phyloP scores from a whole-genome alignment of 2,797 vertebrate species.

The Buceros bicornis region DNA sequence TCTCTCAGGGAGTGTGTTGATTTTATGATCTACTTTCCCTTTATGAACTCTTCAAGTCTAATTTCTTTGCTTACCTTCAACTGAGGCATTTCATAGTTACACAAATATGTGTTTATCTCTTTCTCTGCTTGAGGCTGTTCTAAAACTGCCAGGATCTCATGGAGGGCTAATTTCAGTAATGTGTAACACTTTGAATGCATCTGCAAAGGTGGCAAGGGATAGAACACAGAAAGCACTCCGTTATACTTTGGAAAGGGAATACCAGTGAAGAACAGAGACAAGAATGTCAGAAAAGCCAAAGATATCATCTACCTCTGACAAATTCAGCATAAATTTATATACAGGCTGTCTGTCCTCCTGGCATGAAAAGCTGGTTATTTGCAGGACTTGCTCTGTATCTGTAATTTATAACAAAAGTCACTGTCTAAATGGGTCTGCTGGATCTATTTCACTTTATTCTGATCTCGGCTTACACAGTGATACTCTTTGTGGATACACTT shows the following conservation, averaged over 20 bases:
- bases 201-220: conserved; percentile 29
- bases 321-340: background rate
- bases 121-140: conserved; percentile 66
- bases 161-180: conserved; percentile 64
- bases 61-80: conserved; percentile 72
- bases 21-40: conserved; percentile 51
- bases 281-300: background rate
- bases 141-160: conserved; percentile 59
- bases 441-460: background rate
- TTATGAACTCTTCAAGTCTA: conserved; percentile 54
- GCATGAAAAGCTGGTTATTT: background rate
- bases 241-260: background rate
- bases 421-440: background rate
- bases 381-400: background rate
- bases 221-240: background rate
- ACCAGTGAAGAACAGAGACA: background rate
- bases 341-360: background rate
- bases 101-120: conserved; percentile 68
- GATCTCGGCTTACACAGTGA: background rate
- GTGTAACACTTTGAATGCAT: conserved; percentile 19
- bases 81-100: conserved; percentile 55
- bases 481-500: background rate
- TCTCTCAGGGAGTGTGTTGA: conserved; percentile 55
- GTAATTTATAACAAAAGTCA: background rate
- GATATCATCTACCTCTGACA: background rate